phyloP scores from a whole-genome alignment of 2,113 vertebrate genomes.

The Hyaena hyaena region DNA sequence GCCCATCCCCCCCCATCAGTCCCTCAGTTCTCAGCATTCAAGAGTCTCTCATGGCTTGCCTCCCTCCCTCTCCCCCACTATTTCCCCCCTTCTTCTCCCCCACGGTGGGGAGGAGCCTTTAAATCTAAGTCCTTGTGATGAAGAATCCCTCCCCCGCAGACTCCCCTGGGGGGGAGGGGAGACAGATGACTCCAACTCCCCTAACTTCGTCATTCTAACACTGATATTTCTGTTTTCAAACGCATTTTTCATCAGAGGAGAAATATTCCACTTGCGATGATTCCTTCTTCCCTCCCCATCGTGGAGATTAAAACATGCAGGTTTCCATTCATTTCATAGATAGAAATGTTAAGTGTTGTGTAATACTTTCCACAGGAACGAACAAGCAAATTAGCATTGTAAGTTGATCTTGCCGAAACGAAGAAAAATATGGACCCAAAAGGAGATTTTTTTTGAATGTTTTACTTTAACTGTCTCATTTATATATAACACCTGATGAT shows the following conservation, averaged over 20 bases:
- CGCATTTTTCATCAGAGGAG: slow-evolving; percentile 10
- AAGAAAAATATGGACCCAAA: not conserved
- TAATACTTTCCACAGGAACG: not conserved
- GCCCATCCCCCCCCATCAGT: no score
- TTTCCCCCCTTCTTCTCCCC: no score
- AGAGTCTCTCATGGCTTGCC: no score
- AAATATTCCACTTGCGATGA: not conserved
- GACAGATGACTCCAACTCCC: not conserved
- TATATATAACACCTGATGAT: not conserved
- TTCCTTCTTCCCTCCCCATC: not conserved
- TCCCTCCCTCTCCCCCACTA: no score
- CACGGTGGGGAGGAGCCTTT: not conserved
- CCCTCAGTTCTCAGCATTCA: no score
- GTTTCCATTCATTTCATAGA: slow-evolving; percentile 21
- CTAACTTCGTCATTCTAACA: not conserved
- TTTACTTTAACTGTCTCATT: not conserved
- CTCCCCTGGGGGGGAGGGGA: fast-evolving
- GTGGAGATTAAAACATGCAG: not conserved
- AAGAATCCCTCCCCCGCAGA: not conserved
- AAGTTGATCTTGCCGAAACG: not conserved
- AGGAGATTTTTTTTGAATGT: not conserved
- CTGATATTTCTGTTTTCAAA: not conserved
- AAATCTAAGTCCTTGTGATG: not conserved
- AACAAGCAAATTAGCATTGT: not conserved
- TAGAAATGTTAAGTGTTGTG: not conserved